Evolutionary conservation across 2,797 vertebrate genomes (phyloP).

Genomic region (Ceryle rudis): DNA sequence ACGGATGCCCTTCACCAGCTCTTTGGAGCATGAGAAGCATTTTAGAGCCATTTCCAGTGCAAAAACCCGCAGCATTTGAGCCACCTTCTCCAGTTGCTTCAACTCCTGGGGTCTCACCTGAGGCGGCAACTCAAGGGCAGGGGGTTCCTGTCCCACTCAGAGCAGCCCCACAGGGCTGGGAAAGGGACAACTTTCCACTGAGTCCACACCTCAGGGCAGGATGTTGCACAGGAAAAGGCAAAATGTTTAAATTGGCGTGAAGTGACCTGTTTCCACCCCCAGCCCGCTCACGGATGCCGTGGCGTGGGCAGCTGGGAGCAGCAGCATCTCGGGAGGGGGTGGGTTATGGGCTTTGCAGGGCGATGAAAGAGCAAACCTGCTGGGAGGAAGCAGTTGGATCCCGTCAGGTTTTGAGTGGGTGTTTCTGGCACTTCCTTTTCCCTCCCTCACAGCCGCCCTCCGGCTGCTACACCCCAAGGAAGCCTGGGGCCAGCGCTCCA

Average conservation of each 20-base stretch:
- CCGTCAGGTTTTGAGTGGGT: neutral
- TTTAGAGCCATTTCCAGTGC: neutral
- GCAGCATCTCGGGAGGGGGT: neutral
- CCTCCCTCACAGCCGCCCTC: neutral
- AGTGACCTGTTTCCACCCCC: accelerated
- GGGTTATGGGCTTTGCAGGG: neutral
- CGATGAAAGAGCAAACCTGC: neutral
- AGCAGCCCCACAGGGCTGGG: neutral
- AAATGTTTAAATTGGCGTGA: neutral
- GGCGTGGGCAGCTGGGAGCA: neutral
- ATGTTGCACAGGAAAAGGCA: neutral
- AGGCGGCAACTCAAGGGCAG: accelerated
- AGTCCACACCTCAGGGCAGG: neutral
- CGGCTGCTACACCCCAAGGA: accelerated
- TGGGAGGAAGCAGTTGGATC: neutral
- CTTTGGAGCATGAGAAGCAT: neutral
- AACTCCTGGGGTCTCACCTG: neutral
- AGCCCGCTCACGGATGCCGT: accelerated
- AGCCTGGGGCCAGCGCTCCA: neutral
- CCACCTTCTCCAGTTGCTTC: accelerated
- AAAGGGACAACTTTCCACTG: neutral
- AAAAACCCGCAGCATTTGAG: accelerated
- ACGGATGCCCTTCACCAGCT: accelerated
- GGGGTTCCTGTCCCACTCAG: neutral
- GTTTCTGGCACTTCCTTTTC: neutral